phyloP scores from a whole-genome alignment of 2,797 vertebrate species.

The Sebastes taczanowskii region DNA sequence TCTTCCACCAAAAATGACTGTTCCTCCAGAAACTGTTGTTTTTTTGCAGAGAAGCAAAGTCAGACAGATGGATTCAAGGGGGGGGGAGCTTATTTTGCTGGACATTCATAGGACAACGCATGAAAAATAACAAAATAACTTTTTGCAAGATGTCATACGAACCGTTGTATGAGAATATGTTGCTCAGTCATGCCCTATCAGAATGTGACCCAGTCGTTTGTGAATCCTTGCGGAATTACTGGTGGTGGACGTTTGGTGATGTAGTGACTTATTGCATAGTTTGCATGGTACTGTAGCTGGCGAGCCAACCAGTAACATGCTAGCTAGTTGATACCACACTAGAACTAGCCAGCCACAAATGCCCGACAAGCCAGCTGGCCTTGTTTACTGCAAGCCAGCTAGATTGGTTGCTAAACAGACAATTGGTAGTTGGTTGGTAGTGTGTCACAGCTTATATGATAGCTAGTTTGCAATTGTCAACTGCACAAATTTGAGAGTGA shows the following conservation, averaged over 20 bases:
- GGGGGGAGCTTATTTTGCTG: too few relatives aligned
- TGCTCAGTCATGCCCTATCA: too few relatives aligned
- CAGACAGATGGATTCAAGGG: too few relatives aligned
- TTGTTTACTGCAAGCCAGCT: background rate
- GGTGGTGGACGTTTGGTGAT: background rate
- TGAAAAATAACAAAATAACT: too few relatives aligned
- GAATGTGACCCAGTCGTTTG: too few relatives aligned
- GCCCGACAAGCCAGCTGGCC: background rate
- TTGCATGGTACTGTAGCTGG: background rate
- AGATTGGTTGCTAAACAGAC: background rate
- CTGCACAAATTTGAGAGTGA: background rate
- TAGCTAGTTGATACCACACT: background rate
- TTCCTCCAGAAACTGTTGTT: too few relatives aligned
- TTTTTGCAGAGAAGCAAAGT: too few relatives aligned
- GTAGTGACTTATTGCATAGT: background rate
- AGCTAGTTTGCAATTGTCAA: background rate
- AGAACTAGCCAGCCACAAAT: background rate
- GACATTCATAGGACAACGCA: too few relatives aligned
- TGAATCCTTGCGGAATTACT: fast-evolving
- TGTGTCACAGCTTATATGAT: background rate
- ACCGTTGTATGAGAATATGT: too few relatives aligned
- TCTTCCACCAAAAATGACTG: too few relatives aligned
- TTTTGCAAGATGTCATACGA: too few relatives aligned
- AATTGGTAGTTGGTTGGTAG: background rate
- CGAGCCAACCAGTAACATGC: too few relatives aligned